phyloP scores from a whole-genome alignment of 2,797 vertebrate genomes.

The Parambassis ranga region DNA sequence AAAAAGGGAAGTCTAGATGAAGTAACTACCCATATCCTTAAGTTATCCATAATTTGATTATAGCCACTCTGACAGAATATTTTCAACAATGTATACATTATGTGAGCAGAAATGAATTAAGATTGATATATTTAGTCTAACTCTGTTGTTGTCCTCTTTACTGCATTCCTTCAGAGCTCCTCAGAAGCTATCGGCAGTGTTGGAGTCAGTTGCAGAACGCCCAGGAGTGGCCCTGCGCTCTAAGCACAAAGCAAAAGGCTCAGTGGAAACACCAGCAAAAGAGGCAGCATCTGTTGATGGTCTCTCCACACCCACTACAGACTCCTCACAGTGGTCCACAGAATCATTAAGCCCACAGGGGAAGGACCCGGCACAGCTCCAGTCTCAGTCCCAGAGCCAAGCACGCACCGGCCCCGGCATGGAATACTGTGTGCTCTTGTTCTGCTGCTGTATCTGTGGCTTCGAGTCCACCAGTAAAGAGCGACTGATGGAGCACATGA shows the following conservation, averaged over 20 bases:
- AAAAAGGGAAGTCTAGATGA: no score
- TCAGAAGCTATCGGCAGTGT: conserved; percentile 50
- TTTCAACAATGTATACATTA: no score
- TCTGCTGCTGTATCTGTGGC: conserved; percentile 99
- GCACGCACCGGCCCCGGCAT: conserved; percentile 56
- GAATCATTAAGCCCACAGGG: conserved; percentile 24
- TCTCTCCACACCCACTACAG: not conserved
- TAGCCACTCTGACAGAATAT: no score
- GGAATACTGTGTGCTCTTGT: conserved; percentile 93
- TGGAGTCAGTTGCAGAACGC: conserved; percentile 58
- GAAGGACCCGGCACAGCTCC: conserved; percentile 61
- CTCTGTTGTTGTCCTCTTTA: no score
- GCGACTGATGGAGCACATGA: conserved; percentile 87
- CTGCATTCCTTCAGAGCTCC: conserved; percentile 52
- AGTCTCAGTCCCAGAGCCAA: conserved; percentile 60
- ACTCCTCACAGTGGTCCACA: conserved; percentile 21
- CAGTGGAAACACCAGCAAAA: not conserved
- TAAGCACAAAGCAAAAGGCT: conserved; percentile 33
- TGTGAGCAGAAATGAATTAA: no score
- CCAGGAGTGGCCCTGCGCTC: not conserved
- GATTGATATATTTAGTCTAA: no score
- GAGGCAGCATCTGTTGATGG: not conserved
- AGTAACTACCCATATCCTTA: no score
- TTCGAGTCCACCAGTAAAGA: conserved; percentile 98
- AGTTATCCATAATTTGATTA: no score